A percentile compares a stretch with the other conserved stretches of the same genome.
phyloP scores from a whole-genome alignment of 2,113 vertebrate genomes.

The Scolopax mira region DNA sequence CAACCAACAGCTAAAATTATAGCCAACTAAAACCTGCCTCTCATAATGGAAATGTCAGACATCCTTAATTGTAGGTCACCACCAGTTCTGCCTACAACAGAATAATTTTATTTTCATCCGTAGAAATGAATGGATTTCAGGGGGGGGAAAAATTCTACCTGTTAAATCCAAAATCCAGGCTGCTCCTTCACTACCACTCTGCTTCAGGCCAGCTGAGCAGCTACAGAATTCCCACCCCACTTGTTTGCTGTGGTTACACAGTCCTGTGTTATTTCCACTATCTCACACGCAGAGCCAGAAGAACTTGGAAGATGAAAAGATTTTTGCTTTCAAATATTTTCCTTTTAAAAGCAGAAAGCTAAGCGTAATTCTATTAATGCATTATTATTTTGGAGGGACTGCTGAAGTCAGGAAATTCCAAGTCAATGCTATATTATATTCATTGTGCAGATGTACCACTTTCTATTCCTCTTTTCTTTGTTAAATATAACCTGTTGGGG shows the following conservation, averaged over 20 bases:
- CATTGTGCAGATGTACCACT: slow-evolving; percentile 55
- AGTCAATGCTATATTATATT: slow-evolving; percentile 48
- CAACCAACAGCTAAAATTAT: not conserved
- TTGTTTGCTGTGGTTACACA: slow-evolving; percentile 62
- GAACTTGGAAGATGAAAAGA: slow-evolving; percentile 57
- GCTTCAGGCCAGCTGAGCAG: not conserved
- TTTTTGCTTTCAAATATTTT: slow-evolving; percentile 63
- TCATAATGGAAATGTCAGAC: slow-evolving; percentile 29
- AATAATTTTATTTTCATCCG: not conserved
- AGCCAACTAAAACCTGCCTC: not conserved
- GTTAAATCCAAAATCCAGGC: slow-evolving; percentile 14
- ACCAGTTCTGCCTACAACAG: not conserved
- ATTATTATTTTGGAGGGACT: slow-evolving; percentile 42
- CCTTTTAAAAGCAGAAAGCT: slow-evolving; percentile 48
- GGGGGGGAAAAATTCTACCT: not conserved
- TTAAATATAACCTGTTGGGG: slow-evolving; percentile 46
- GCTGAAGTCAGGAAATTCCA: slow-evolving; percentile 65
- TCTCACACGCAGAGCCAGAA: slow-evolving; percentile 56
- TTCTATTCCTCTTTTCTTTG: slow-evolving; percentile 46
- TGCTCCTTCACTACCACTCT: not conserved
- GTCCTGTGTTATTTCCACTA: slow-evolving; percentile 43
- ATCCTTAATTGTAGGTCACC: not conserved
- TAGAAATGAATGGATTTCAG: slow-evolving; percentile 10
- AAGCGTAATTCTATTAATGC: slow-evolving; percentile 47
- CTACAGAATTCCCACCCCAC: slow-evolving; percentile 34